These are phyloP conservation scores for Erebia epiphron DNA, from an alignment of 2,888 invertebrate genomes.

Conservation along the genomic window DNA sequence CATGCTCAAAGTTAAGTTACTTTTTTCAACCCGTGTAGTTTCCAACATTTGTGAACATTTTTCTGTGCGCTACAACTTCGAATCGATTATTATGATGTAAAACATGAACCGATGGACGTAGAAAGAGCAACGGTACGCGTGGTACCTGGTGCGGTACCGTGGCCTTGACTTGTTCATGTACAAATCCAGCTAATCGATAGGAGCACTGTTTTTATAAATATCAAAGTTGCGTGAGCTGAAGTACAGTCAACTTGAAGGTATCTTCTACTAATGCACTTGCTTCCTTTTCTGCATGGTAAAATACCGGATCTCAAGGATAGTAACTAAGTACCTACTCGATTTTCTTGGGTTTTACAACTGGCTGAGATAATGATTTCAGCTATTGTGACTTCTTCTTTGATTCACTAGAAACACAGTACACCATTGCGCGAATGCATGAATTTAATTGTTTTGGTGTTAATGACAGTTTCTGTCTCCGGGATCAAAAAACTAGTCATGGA, in stretches of 20 bases:
- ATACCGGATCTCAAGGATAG: neutral
- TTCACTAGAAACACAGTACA: too few species aligned
- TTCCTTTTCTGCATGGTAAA: neutral
- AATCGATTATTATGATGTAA: slow-evolving; percentile 34
- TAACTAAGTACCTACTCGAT: neutral
- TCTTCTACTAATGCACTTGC: neutral
- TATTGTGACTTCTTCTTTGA: too few species aligned
- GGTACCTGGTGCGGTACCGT: slow-evolving; percentile 78
- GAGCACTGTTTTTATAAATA: slow-evolving; percentile 58
- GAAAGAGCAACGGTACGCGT: slow-evolving; percentile 51
- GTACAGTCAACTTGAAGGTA: slow-evolving; percentile 13
- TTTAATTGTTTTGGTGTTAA: neutral
- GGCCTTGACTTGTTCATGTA: slow-evolving; percentile 69
- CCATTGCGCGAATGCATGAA: neutral
- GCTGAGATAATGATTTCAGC: neutral
- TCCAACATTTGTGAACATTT: slow-evolving; percentile 5
- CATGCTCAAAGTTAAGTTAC: too few species aligned
- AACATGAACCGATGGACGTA: slow-evolving; percentile 35
- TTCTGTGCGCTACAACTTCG: slow-evolving; percentile 4
- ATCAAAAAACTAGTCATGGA: too few species aligned
- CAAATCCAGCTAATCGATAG: slow-evolving; percentile 69
- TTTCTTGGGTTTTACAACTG: neutral
- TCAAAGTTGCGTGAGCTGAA: slow-evolving; percentile 25
- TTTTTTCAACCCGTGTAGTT: neutral
- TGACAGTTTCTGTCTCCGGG: neutral